A percentile compares a stretch with the other conserved stretches of the same genome.
Evolutionary conservation across 2,888 invertebrate species (phyloP).

Genomic region (Keiferia lycopersicella): DNA sequence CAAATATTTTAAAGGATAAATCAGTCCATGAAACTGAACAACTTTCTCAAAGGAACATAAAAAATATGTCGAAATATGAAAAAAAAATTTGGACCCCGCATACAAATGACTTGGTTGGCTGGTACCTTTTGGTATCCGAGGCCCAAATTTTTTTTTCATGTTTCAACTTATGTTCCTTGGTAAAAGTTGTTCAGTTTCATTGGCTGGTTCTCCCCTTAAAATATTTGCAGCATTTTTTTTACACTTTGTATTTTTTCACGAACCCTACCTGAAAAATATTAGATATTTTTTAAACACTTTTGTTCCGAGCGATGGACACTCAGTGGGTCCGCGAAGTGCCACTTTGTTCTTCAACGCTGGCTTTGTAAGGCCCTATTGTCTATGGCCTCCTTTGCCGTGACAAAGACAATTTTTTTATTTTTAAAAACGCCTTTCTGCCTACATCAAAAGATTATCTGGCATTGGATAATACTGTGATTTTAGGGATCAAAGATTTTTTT

Average conservation of each 20-base stretch:
- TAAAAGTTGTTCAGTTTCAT: no score
- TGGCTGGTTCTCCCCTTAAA: no score
- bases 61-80: no score
- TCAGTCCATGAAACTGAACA: no score
- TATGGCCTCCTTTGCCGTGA: not conserved
- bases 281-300: not conserved
- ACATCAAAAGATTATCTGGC: slow-evolving; percentile 4
- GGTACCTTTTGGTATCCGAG: no score
- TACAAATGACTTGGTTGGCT: no score
- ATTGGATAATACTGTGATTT: slow-evolving; percentile 4
- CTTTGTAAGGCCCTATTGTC: not conserved
- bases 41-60: no score
- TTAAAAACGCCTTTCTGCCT: not conserved
- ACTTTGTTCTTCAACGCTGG: not conserved
- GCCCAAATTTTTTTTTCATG: no score
- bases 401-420: slow-evolving; percentile 1
- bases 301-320: not conserved
- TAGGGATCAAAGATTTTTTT: not conserved
- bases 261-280: not conserved
- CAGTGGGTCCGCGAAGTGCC: not conserved
- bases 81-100: no score
- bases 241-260: not conserved
- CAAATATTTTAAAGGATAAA: no score
- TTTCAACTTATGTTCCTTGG: no score
- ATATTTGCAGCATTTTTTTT: no score